Conservation (phyloP, 2,888 invertebrate species). For the Lamproptera curius region DNA sequence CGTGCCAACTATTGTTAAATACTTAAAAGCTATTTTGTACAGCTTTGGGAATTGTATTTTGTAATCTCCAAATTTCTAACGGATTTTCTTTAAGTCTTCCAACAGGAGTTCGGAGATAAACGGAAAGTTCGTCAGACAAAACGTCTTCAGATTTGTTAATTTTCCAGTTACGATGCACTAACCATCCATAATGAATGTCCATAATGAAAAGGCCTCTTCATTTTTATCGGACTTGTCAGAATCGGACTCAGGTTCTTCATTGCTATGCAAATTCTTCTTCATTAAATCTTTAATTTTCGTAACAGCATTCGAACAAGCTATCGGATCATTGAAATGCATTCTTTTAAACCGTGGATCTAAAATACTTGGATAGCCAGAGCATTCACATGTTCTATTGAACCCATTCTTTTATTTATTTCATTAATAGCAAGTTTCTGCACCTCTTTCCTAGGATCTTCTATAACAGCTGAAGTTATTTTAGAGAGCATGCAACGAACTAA, state of each 20-base stretch:
- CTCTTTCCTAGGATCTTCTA: constrained; percentile 16
- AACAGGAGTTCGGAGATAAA: constrained; percentile 30
- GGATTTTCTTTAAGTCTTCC: constrained; percentile 28
- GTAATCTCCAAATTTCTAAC: constrained; percentile 25
- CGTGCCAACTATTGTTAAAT: constrained; percentile 27
- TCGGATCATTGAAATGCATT: constrained; percentile 21
- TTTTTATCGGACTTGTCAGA: background rate
- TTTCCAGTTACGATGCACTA: constrained; percentile 26
- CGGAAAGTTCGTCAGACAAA: constrained; percentile 9
- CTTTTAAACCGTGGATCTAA: constrained; percentile 26
- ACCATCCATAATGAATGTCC: constrained; percentile 26
- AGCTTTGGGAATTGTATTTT: constrained; percentile 27
- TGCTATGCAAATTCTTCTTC: background rate
- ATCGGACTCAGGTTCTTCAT: background rate
- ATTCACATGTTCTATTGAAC: too few species aligned
- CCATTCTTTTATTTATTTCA: constrained; percentile 27
- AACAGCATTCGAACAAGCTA: background rate
- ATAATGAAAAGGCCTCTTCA: constrained; percentile 26
- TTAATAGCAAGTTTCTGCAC: constrained; percentile 22
- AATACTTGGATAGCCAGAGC: background rate
- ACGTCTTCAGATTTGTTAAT: constrained; percentile 17
- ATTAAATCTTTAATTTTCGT: constrained; percentile 2
- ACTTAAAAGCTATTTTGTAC: constrained; percentile 27
- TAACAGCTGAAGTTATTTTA: constrained; percentile 20
- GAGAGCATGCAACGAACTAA: constrained; percentile 18